Percentiles rank a stretch among this genome's conserved stretches.
Conservation (phyloP, 2,888 invertebrate genomes). For the Silvanus unidentatus region DNA sequence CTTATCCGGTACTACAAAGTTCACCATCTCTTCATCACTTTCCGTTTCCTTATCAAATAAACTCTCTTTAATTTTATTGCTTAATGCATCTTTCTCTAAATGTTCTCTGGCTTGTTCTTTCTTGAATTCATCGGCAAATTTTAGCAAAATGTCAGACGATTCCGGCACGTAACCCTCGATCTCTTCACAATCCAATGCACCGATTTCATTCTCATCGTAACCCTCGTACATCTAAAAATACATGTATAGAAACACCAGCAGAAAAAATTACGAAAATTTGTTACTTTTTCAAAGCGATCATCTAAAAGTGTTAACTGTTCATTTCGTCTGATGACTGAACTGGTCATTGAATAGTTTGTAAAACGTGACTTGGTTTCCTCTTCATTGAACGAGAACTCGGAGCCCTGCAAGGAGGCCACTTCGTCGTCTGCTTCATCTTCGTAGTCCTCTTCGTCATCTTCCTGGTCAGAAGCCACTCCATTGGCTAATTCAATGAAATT, state of each 20-base stretch:
- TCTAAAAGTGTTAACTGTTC: constrained; percentile 77
- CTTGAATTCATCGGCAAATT: constrained; percentile 71
- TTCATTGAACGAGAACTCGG: constrained; percentile 48
- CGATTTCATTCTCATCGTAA: constrained; percentile 86
- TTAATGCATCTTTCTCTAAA: constrained; percentile 50
- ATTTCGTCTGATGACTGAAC: constrained; percentile 82
- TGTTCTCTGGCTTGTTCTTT: constrained; percentile 51
- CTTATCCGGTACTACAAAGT: constrained; percentile 51
- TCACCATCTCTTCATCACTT: constrained; percentile 54
- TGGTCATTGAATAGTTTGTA: constrained; percentile 90
- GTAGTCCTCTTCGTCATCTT: constrained; percentile 38
- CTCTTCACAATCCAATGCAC: constrained; percentile 84
- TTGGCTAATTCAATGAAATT: constrained; percentile 85
- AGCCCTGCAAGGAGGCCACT: constrained; percentile 45
- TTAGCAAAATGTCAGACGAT: constrained; percentile 62
- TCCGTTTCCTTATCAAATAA: constrained; percentile 28
- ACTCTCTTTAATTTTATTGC: constrained; percentile 29
- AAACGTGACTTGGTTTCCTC: constrained; percentile 84
- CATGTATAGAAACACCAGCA: constrained; percentile 10
- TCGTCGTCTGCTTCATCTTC: constrained; percentile 50
- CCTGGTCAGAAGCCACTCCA: constrained; percentile 47
- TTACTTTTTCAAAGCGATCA: constrained; percentile 79
- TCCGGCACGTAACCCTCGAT: constrained; percentile 74
- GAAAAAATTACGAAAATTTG: constrained; percentile 8
- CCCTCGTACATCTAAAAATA: constrained; percentile 61